These are phyloP conservation scores for Cebidichthys violaceus DNA, from an alignment of 2,113 vertebrate species.

Conservation along the genomic window DNA sequence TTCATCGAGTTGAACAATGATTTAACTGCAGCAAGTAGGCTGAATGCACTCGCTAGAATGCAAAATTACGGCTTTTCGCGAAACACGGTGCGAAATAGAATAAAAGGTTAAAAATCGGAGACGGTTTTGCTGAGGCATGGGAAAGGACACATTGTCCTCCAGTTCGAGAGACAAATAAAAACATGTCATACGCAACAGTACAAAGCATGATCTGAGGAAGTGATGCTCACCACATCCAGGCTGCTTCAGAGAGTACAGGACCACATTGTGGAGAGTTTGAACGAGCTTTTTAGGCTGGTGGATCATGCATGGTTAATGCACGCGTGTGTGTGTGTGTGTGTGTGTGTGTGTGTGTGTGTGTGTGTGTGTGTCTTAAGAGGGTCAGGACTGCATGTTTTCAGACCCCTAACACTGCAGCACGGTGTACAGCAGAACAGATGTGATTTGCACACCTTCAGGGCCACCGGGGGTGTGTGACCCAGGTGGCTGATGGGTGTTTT, in stretches of 20 bases:
- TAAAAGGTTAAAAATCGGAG: slow-evolving; percentile 12
- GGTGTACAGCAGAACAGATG: slow-evolving; percentile 44
- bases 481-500: slow-evolving; percentile 52
- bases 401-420: slow-evolving; percentile 4
- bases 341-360: slow-evolving; percentile 1
- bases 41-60: slow-evolving; percentile 43
- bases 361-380: slow-evolving; percentile 7
- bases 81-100: slow-evolving; percentile 34
- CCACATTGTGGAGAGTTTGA: slow-evolving; percentile 12
- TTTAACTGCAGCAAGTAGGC: slow-evolving; percentile 51
- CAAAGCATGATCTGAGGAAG: slow-evolving; percentile 28
- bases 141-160: slow-evolving; percentile 27
- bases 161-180: slow-evolving; percentile 42
- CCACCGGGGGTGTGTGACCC: slow-evolving; percentile 40
- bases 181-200: neutral
- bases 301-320: neutral
- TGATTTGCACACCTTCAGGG: slow-evolving; percentile 53
- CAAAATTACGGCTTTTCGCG: slow-evolving; percentile 49
- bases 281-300: slow-evolving; percentile 15
- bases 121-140: slow-evolving; percentile 7
- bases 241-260: slow-evolving; percentile 3
- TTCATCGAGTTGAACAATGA: slow-evolving; percentile 59
- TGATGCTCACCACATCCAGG: slow-evolving; percentile 21
- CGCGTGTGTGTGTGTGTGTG: neutral
- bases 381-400: slow-evolving; percentile 17